Evolutionary conservation across 2,797 vertebrate genomes (phyloP).

Genomic region (Discoglossus pictus): DNA sequence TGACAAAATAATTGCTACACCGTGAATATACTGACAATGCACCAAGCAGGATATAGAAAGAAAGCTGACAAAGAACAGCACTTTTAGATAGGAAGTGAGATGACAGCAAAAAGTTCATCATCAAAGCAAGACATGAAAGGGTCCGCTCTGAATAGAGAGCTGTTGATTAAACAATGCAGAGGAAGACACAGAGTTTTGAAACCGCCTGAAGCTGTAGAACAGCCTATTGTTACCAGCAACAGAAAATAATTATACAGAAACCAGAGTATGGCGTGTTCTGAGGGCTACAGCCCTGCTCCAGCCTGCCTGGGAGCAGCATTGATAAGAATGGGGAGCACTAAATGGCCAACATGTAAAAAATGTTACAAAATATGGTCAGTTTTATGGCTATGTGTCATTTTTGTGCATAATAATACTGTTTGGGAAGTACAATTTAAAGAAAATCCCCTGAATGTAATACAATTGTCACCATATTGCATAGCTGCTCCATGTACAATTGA

Average conservation of each 20-base stretch:
- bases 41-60: not conserved
- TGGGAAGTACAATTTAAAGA: too few species aligned
- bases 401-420: too few species aligned
- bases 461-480: too few species aligned
- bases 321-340: too few species aligned
- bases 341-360: too few species aligned
- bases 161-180: slow-evolving; percentile 55
- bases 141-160: slow-evolving; percentile 56
- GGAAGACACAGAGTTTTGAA: slow-evolving; percentile 46
- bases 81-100: slow-evolving; percentile 17
- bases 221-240: slow-evolving; percentile 56
- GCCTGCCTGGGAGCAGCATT: slow-evolving; percentile 15
- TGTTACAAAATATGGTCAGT: too few species aligned
- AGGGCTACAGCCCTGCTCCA: too few species aligned
- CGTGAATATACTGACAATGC: slow-evolving; percentile 32
- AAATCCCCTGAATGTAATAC: too few species aligned
- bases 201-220: slow-evolving; percentile 50
- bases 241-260: slow-evolving; percentile 61
- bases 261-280: too few species aligned
- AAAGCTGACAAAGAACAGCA: slow-evolving; percentile 30
- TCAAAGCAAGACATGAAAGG: slow-evolving; percentile 44
- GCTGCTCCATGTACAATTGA: too few species aligned
- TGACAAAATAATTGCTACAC: slow-evolving; percentile 24
- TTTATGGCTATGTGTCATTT: too few species aligned
- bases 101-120: slow-evolving; percentile 13